Evolutionary conservation across 2,888 invertebrate genomes (phyloP), one percentile per base, ranked within the genome.

Genomic region (Camponotus fellah): DNA sequence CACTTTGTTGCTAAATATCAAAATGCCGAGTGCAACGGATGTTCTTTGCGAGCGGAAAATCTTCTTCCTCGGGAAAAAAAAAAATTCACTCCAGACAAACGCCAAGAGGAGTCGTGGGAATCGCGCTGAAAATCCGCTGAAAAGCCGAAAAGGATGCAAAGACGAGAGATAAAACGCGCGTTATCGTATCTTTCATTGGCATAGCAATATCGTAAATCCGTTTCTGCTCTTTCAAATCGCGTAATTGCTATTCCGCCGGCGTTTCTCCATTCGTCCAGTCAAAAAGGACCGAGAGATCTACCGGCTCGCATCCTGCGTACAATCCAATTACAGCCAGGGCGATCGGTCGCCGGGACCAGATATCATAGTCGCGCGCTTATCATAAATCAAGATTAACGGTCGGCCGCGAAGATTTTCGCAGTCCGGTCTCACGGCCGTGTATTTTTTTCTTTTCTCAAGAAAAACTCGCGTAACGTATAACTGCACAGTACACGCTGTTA

Each of bases 371-470:
- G 83, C 89, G 83, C 89, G 85, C 82, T 86, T 88, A 86, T 88
- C 89, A 84, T 90, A 91, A 90, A 90, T 90, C 90, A 90, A 88
- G 91, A 90, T 90, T 91, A 90, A 91, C 91, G 89, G 89, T 89
- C 87, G 86, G 43, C 46, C 5, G 46, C 43, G 83, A 91, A 86
- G 90, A 91, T 90, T 90, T 90, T 85, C 87, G 84, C 89, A 46
- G 79, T 71, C 79, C 71, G 58, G 46, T 37, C 72, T 26, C 72
- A 72, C 72, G 79, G 58, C 21, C 43, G 71, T 60, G 34, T 69
- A 32, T 79, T 58, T 71, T 72, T 21, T 60, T 32, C 26, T 26
- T 26, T 68, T 77, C 88, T 86, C 21, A n/a, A n/a, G 62, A 43
- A 37, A 81, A 66, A 3, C 62, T 82, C n/a, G 56, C 40, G 65